Evolutionary conservation across 53 echinoderm and acorn worm species (phyloP).

Genomic region (Astropecten irregularis): DNA sequence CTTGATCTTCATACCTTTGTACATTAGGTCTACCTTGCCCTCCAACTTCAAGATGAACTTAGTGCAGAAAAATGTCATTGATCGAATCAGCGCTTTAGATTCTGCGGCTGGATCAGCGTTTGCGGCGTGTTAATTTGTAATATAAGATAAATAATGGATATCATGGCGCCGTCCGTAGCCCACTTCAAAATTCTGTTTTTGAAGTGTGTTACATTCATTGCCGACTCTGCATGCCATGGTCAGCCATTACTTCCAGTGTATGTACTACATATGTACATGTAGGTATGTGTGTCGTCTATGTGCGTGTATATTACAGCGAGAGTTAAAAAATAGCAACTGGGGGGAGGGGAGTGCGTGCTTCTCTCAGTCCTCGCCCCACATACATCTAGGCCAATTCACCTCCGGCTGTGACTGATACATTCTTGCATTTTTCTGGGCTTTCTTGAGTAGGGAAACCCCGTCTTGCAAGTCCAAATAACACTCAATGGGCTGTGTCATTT

Average conservation of each 20-base stretch:
- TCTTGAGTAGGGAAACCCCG: too few relatives aligned
- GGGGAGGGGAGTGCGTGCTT: constrained; percentile 24
- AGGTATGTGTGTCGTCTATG: neutral
- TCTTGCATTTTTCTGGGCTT: constrained; percentile 27
- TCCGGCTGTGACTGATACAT: constrained; percentile 30
- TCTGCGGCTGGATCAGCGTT: too few relatives aligned
- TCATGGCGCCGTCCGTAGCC: too few relatives aligned
- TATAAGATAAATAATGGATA: neutral
- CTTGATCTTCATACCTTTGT: too few relatives aligned
- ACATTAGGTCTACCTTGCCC: neutral
- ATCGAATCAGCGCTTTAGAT: neutral
- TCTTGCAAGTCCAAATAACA: too few relatives aligned
- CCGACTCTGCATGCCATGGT: neutral
- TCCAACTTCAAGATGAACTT: neutral
- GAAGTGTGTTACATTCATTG: neutral
- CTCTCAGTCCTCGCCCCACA: constrained; percentile 18
- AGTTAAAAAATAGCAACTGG: too few relatives aligned
- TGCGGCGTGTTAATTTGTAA: neutral
- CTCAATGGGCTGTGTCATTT: neutral
- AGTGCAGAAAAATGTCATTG: neutral
- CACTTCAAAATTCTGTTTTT: neutral
- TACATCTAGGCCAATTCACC: constrained; percentile 40
- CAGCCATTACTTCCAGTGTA: neutral
- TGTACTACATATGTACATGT: neutral
- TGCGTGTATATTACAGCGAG: neutral